Evolutionary conservation across 2,888 invertebrate species (phyloP).

Genomic region (Mythimna lalbum): DNA sequence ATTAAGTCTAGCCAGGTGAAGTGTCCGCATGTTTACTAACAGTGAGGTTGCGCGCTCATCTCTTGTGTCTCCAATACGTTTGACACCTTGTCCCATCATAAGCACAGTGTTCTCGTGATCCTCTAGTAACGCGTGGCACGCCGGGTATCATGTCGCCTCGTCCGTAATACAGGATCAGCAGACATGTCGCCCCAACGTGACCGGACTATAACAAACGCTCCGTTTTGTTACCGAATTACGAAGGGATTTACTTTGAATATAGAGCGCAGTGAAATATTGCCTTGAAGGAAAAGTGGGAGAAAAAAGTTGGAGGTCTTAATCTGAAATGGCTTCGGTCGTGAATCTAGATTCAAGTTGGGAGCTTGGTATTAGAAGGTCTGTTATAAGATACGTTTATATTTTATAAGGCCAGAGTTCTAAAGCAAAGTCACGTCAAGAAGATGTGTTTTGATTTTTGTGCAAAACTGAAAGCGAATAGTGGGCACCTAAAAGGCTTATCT

Average conservation of each 20-base stretch:
- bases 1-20: too few species aligned
- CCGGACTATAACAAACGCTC: constrained; percentile 20
- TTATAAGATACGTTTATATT: too few species aligned
- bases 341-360: neutral
- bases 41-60: neutral
- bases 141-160: constrained; percentile 24
- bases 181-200: constrained; percentile 50
- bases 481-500: too few species aligned
- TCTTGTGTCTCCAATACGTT: neutral
- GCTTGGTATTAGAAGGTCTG: neutral
- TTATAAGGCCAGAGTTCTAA: too few species aligned
- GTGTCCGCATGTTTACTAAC: too few species aligned
- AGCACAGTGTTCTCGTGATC: constrained; percentile 21
- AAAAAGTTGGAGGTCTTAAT: constrained; percentile 19
- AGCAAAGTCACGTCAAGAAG: too few species aligned
- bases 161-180: constrained; percentile 50
- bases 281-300: neutral
- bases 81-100: constrained; percentile 14
- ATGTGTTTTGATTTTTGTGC: too few species aligned
- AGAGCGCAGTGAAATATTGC: constrained; percentile 8
- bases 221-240: constrained; percentile 10
- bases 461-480: too few species aligned
- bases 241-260: constrained; percentile 39
- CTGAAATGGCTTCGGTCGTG: neutral
- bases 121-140: constrained; percentile 17